Evolutionary conservation across 2,888 invertebrate genomes (phyloP), one percentile per base, ranked within the genome.

Genomic region (Epinotia brunnichana): DNA sequence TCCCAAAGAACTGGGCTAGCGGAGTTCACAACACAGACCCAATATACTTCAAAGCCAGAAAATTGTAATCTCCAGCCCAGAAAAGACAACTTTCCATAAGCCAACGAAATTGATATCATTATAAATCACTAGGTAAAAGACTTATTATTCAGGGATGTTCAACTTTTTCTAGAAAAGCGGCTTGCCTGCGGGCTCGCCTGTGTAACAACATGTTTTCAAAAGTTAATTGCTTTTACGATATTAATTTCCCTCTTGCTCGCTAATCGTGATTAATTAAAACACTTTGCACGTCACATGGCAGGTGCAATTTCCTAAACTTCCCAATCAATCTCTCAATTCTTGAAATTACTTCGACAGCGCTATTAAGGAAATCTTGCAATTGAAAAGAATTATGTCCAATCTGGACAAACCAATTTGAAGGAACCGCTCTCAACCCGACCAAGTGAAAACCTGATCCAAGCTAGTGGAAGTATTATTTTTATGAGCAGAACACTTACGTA

Each of bases 261-360:
- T 75, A 56, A 77, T 76, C 76, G 73, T 78, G 79, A 84, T 83
- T 82, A 83, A 83, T 84, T 80, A 83, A 77, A 81, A 78, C 78
- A 77, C 74, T 80, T 82, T 78, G 78, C 79, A 76, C 77, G 67
- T 77, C 78, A 80, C 77, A 72, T 73, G 78, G 78, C 78, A 73
- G 60, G 77, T 79, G 75, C 76, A 77, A 77, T 77, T 82, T 78
- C 77, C 77, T 79, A 80, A 79, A 82, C 70, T 75, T 74, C 69
- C 63, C 74, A 75, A 80, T 79, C 77, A 77, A 79, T 79, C 79
- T 66, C 17, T 71, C 15, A 44, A 29, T 19, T 59, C 70, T 53
- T 63, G 48, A 24, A 54, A 21, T 24, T 53, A 15, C 53, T 71
- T 64, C 44, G 39, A 48, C 44, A 54, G 44, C 17, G 24, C 41